Base-by-base conservation (phyloP, 2,113 vertebrate genomes). In the Sterna hirundo region DNA sequence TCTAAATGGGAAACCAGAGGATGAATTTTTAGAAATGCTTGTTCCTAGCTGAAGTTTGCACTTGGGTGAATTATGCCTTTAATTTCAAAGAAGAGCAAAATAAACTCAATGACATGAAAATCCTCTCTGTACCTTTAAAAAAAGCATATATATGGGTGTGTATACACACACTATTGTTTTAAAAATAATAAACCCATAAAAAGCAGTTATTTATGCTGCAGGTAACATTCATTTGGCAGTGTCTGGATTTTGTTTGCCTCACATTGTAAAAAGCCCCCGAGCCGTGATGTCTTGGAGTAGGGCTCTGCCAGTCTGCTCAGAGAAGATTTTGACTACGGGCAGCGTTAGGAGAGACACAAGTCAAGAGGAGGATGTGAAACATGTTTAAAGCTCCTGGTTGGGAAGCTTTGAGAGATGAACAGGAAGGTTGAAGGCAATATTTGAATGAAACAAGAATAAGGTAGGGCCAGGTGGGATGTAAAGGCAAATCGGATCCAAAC, bases 191-290 rank as follows among this genome's bases (percentile, higher is more conserved):
- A 94, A 68, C n/a, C 2, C 7, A 47, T 29, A 61, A 34, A 78
- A 88, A 44, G 26, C 62, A 86, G 54, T 84, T 86, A 61, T 40
- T 93, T 61, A 47, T 40, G 61, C 88, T 93, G 77, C 65, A 84
- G 74, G 74, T 94, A 82, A 42, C 9, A 7, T 52, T 71, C 29
- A 10, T n/a, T 87, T 86, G 78, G 82, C 62, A 80, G 62, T 4
- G 42, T 79, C 76, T 96, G 93, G 70, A 27, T 86, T 84, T 86
- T 93, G 61, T 82, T 96, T 92, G 51, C 69, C 85, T 88, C 64
- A n/a, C 46, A 0, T 12, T 94, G 62, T 83, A 66, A 91, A 85
- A 85, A 61, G 51, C 40, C 66, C 60, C 54, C 1, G 10, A 36
- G 78, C 76, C 38, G 13, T 6, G 36, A n/a, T 32, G 62, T 47